phyloP scores from a whole-genome alignment of 92 coral and sea anemone genomes.

The Zoanthus sansibaricus region DNA sequence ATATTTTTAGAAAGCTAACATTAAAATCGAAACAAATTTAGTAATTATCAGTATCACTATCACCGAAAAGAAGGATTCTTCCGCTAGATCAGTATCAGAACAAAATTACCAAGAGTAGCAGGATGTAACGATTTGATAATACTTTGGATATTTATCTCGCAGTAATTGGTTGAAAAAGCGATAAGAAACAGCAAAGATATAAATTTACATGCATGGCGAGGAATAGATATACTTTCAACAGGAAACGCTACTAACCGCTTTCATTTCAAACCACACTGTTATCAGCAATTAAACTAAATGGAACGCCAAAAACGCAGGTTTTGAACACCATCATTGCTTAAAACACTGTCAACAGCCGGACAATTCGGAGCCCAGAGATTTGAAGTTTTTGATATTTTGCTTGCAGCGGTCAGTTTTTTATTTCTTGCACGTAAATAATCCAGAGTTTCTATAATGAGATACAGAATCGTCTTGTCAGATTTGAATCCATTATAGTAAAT shows the following conservation, averaged over 20 bases:
- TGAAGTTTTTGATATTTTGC: neutral
- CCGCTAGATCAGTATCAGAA: too few relatives aligned
- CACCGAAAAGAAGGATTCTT: too few relatives aligned
- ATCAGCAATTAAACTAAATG: neutral
- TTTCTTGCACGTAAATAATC: neutral
- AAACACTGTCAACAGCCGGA: neutral
- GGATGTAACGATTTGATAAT: neutral
- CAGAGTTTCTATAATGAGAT: neutral
- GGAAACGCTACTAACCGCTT: slow-evolving; percentile 24
- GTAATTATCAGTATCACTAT: too few relatives aligned
- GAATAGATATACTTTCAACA: slow-evolving; percentile 12
- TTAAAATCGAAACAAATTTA: too few relatives aligned
- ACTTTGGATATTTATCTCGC: neutral
- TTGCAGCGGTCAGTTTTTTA: neutral
- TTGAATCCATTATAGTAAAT: neutral
- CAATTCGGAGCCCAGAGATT: slow-evolving; percentile 21
- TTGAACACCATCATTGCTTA: neutral
- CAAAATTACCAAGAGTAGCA: too few relatives aligned
- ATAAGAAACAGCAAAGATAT: neutral
- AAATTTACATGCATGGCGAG: neutral
- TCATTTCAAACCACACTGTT: neutral
- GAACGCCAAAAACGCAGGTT: neutral
- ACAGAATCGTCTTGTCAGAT: neutral
- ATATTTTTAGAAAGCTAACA: too few relatives aligned
- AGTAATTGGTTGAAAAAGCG: neutral